phyloP scores from a whole-genome alignment of 2,888 invertebrate genomes.

The Diplazon laetatorius region DNA sequence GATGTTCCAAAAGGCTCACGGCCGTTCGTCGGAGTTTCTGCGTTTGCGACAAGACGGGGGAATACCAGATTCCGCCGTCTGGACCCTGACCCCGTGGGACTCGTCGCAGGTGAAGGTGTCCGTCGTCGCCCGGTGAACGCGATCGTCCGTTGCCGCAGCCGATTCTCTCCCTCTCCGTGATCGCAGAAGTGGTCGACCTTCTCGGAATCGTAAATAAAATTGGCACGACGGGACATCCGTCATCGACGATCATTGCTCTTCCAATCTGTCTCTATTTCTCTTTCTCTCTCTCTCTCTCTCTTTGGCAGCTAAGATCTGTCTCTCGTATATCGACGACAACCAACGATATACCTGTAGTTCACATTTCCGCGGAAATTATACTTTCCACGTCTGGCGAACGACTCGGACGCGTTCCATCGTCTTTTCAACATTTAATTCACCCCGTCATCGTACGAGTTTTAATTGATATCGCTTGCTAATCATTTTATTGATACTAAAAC shows the following conservation, averaged over 20 bases:
- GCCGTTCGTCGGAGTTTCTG: conserved; percentile 20
- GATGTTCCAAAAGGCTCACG: conserved; percentile 16
- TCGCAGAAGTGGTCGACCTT: conserved; percentile 53
- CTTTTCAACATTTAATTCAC: conserved; percentile 2
- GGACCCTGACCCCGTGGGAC: conserved; percentile 53
- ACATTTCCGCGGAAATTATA: conserved; percentile 44
- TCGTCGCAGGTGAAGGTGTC: conserved; percentile 47
- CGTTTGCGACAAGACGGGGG: conserved; percentile 23
- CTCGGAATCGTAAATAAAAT: conserved; percentile 69
- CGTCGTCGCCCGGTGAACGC: conserved; percentile 4
- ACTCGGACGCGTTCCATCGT: conserved; percentile 9
- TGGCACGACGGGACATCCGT: conserved; percentile 50
- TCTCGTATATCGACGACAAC: conserved; percentile 36
- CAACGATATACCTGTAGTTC: conserved; percentile 41
- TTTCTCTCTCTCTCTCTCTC: too few species aligned
- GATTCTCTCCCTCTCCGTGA: conserved; percentile 44
- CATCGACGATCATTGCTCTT: conserved; percentile 55
- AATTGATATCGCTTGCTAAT: not conserved
- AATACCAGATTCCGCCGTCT: conserved; percentile 51
- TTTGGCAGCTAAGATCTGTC: too few species aligned
- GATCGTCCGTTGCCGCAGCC: conserved; percentile 15
- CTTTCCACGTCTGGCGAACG: conserved; percentile 12
- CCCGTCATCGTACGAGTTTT: not conserved
- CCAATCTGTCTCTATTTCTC: conserved; percentile 55
- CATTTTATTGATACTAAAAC: not conserved